Evolutionary conservation across 2,113 vertebrate genomes (phyloP).

Genomic region (Triplophysa rosa): DNA sequence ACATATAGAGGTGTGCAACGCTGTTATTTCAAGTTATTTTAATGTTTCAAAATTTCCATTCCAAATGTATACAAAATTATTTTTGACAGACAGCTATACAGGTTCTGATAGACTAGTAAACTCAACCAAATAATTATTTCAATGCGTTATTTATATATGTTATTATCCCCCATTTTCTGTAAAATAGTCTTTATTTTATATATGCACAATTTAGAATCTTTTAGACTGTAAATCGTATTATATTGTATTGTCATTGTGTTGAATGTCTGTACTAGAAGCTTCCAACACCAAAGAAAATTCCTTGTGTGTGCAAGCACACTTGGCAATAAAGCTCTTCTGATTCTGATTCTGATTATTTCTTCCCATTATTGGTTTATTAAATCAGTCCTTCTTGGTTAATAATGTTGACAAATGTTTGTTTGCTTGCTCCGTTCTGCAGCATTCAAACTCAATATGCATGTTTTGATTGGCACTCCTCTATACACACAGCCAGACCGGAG

Average conservation of each 20-base stretch:
- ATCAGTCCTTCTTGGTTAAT: not conserved
- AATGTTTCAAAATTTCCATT: not conserved
- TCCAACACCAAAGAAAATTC: too few relatives aligned
- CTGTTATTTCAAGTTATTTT: not conserved
- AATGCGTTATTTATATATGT: too few relatives aligned
- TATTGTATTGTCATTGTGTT: too few relatives aligned
- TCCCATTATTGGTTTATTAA: conserved; percentile 16
- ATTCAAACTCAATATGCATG: not conserved
- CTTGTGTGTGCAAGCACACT: too few relatives aligned
- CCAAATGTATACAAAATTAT: not conserved
- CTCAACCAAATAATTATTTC: not conserved
- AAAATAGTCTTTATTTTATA: too few relatives aligned
- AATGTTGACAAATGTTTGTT: not conserved
- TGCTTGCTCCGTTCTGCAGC: not conserved
- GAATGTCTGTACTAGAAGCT: too few relatives aligned
- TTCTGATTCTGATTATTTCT: too few relatives aligned
- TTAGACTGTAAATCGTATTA: too few relatives aligned
- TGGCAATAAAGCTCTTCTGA: too few relatives aligned
- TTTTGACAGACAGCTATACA: not conserved
- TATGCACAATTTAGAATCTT: too few relatives aligned
- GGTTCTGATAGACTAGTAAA: not conserved
- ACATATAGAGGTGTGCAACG: not conserved
- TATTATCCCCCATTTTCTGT: too few relatives aligned
- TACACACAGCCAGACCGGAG: conserved; percentile 4
- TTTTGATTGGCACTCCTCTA: conserved; percentile 20